A percentile compares a stretch with the other conserved stretches of the same genome.
Evolutionary conservation across 2,797 vertebrate genomes (phyloP).

Genomic region (Semotilus atromaculatus): DNA sequence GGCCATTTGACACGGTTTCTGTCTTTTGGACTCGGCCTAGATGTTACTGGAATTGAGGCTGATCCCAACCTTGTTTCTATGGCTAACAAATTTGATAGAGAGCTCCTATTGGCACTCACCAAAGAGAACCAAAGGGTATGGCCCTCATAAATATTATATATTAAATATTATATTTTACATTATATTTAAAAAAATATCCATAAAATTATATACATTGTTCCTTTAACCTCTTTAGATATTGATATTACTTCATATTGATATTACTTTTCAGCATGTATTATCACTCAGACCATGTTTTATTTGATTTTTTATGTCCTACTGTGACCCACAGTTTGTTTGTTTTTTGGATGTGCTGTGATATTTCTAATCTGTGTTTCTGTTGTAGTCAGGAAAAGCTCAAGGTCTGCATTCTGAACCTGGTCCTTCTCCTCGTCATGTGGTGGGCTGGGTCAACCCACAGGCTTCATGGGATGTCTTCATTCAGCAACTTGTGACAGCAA

Average conservation of each 20-base stretch:
- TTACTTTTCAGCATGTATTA: background rate
- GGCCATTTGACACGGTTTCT: constrained; percentile 91
- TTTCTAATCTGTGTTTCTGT: constrained; percentile 15
- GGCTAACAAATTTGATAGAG: constrained; percentile 82
- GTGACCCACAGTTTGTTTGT: background rate
- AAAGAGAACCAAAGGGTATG: constrained; percentile 77
- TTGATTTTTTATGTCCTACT: background rate
- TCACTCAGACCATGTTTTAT: background rate
- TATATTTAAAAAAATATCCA: background rate
- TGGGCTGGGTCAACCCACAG: constrained; percentile 82
- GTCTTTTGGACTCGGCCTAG: constrained; percentile 85
- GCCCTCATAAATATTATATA: background rate
- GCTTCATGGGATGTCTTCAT: constrained; percentile 83
- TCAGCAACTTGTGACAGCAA: constrained; percentile 63
- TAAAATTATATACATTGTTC: background rate
- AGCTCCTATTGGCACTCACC: constrained; percentile 77
- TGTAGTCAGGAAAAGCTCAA: constrained; percentile 64
- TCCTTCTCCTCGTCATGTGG: constrained; percentile 74
- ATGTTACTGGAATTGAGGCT: constrained; percentile 87
- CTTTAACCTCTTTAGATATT: background rate
- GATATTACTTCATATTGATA: background rate
- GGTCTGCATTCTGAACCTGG: constrained; percentile 26
- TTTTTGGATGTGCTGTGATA: constrained; percentile 7
- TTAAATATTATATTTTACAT: background rate
- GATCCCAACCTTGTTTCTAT: constrained; percentile 77